phyloP scores from a whole-genome alignment of 2,113 vertebrate species.

The Myotis brandtii region DNA sequence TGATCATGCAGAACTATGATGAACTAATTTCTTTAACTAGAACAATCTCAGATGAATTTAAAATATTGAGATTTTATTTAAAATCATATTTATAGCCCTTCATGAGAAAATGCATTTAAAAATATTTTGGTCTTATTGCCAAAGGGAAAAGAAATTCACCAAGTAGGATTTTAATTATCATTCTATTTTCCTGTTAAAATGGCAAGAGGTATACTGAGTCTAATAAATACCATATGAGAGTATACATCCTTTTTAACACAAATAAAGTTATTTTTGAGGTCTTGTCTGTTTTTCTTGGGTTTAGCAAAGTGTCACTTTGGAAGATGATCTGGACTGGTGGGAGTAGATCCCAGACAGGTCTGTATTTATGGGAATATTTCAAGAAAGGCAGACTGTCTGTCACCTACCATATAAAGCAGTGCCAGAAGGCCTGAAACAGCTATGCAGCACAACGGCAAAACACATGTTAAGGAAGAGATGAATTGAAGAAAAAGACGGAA shows the following conservation, averaged over 20 bases:
- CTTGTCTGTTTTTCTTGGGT: not conserved
- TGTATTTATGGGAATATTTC: not conserved
- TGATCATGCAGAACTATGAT: not conserved
- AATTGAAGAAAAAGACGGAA: not conserved
- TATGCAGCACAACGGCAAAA: not conserved
- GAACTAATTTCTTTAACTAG: not conserved
- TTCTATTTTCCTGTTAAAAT: constrained; percentile 45
- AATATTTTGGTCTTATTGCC: not conserved
- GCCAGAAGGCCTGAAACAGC: not conserved
- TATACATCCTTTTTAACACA: constrained; percentile 14
- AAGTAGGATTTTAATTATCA: not conserved
- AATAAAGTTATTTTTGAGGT: not conserved
- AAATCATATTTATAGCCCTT: not conserved
- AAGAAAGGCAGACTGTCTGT: not conserved
- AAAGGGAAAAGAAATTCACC: not conserved
- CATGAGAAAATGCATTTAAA: not conserved
- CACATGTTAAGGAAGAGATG: not conserved
- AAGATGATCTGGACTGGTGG: not conserved
- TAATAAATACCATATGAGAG: constrained; percentile 36
- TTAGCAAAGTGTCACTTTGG: not conserved
- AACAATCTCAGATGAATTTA: not conserved
- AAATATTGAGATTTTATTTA: not conserved
- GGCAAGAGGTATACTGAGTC: not conserved
- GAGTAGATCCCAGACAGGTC: not conserved
- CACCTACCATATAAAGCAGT: not conserved